phyloP scores from a whole-genome alignment of 2,888 invertebrate species.

The Galerucella calmariensis region DNA sequence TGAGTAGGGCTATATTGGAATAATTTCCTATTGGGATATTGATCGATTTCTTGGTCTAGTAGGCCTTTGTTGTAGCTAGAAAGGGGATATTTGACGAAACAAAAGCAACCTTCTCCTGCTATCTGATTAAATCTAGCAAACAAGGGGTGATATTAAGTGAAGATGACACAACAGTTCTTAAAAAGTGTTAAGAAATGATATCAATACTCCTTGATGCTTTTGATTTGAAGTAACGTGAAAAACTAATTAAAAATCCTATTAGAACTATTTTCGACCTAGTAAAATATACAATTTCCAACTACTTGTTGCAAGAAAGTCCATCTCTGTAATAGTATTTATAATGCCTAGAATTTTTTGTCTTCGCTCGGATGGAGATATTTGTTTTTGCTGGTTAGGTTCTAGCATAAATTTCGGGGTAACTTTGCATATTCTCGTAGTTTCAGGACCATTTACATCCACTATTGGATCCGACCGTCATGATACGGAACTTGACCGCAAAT shows the following conservation, averaged over 20 bases:
- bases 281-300: neutral
- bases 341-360: constrained; percentile 6
- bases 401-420: constrained; percentile 29
- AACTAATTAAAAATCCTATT: too few relatives aligned
- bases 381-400: constrained; percentile 22
- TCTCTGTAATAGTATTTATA: constrained; percentile 6
- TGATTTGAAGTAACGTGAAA: too few relatives aligned
- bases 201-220: too few relatives aligned
- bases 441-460: constrained; percentile 38
- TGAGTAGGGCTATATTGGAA: neutral
- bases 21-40: constrained; percentile 11
- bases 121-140: neutral
- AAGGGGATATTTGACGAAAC: constrained; percentile 5
- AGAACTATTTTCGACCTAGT: too few relatives aligned
- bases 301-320: constrained; percentile 30
- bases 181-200: neutral
- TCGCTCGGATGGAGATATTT: constrained; percentile 18
- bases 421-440: constrained; percentile 40
- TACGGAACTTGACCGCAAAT: constrained; percentile 25
- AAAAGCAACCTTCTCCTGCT: neutral
- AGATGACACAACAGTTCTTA: neutral
- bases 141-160: neutral
- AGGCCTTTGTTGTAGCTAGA: neutral
- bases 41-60: constrained; percentile 14
- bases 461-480: constrained; percentile 22